A percentile compares a stretch with the other conserved stretches of the same genome.
These are phyloP conservation scores for Ooceraea biroi DNA, from an alignment of 1,140 invertebrate species.

Conservation along the genomic window DNA sequence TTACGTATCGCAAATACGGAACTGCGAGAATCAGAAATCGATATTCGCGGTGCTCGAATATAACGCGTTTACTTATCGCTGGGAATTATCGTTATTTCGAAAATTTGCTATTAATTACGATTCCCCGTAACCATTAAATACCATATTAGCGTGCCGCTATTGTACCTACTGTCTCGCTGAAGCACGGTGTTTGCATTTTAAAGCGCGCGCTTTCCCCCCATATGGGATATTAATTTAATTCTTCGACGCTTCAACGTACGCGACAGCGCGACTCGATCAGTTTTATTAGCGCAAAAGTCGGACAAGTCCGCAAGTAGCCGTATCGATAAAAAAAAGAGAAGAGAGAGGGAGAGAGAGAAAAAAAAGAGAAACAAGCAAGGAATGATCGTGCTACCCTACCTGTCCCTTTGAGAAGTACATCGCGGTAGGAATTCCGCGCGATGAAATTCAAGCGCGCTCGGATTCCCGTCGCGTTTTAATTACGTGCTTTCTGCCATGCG, in stretches of 20 bases:
- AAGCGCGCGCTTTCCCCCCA: not conserved
- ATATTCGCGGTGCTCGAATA: conserved; percentile 40
- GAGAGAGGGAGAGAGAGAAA: no score
- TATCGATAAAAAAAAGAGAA: no score
- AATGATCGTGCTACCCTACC: not conserved
- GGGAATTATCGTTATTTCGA: conserved; percentile 44
- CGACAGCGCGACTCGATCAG: not conserved
- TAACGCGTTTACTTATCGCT: conserved; percentile 43
- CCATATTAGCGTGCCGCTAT: conserved; percentile 7
- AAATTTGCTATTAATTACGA: conserved; percentile 7
- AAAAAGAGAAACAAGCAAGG: not conserved
- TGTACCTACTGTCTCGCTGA: not conserved
- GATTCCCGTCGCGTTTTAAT: conserved; percentile 47
- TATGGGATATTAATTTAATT: not conserved
- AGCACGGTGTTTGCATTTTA: not conserved
- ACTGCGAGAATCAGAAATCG: conserved; percentile 54
- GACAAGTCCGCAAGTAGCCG: no score
- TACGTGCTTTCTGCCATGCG: not conserved
- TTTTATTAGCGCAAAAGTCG: no score
- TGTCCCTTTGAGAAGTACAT: not conserved
- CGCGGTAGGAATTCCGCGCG: not conserved
- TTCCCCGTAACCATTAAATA: conserved; percentile 41
- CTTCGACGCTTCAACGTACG: not conserved
- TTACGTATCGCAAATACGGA: conserved; percentile 58
- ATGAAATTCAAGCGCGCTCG: conserved; percentile 6